phyloP scores from a whole-genome alignment of 1,140 invertebrate genomes.

The Meloidogyne floridensis region DNA sequence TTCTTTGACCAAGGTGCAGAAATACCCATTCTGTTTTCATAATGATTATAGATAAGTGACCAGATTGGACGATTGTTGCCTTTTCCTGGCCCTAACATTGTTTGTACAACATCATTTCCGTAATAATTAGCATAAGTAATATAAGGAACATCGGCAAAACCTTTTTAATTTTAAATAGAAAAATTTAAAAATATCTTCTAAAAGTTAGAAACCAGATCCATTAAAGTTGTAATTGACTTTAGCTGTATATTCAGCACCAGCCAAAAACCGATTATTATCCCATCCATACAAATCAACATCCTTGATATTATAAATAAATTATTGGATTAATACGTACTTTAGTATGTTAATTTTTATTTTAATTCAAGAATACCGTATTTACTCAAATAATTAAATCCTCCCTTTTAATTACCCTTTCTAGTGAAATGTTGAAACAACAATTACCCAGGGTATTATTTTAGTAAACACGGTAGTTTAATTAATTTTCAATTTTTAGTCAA shows the following conservation, averaged over 20 bases:
- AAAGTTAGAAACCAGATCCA: background rate
- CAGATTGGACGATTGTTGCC: background rate
- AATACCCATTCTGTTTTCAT: conserved; percentile 4
- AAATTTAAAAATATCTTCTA: background rate
- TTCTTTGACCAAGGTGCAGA: background rate
- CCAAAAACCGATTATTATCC: background rate
- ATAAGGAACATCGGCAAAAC: background rate
- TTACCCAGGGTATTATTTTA: too few relatives aligned
- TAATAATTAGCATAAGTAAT: background rate
- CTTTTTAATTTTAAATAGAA: background rate
- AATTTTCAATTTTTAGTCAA: too few relatives aligned
- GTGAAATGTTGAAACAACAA: too few relatives aligned
- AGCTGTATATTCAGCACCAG: background rate
- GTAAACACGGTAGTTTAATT: too few relatives aligned
- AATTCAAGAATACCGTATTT: too few relatives aligned
- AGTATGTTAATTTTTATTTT: too few relatives aligned
- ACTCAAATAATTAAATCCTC: too few relatives aligned
- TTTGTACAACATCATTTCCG: background rate
- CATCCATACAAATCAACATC: conserved; percentile 4
- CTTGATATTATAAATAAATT: background rate
- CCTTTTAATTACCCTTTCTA: too few relatives aligned
- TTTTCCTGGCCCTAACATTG: background rate
- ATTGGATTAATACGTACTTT: too few relatives aligned
- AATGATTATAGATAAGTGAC: conserved; percentile 1
- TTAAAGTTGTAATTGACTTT: background rate